phyloP scores from a whole-genome alignment of 2,797 vertebrate species.

The Gymnothorax javanicus region DNA sequence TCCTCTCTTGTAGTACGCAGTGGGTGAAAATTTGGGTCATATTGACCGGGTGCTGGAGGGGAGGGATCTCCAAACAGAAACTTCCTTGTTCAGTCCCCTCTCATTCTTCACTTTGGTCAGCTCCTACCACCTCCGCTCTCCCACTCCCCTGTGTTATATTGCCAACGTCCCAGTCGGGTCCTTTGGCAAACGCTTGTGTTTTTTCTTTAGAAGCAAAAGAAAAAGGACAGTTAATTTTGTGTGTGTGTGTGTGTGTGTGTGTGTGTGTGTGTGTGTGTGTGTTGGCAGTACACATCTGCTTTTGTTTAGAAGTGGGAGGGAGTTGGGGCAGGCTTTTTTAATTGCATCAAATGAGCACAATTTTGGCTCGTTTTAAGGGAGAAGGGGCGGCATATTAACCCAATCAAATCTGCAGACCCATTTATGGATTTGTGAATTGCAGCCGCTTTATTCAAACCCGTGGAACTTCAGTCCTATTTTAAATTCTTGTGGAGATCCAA shows the following conservation, averaged over 20 bases:
- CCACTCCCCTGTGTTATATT: not conserved
- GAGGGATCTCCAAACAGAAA: slow-evolving; percentile 2
- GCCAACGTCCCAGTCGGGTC: not conserved
- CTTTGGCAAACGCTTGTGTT: not conserved
- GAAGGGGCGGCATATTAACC: slow-evolving; percentile 9
- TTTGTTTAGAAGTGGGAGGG: slow-evolving; percentile 44
- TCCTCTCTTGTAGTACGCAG: not conserved
- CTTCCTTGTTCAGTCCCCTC: not conserved
- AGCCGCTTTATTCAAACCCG: too few species aligned
- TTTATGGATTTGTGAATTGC: too few species aligned
- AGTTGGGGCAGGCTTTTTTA: slow-evolving; percentile 35
- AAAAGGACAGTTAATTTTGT: not conserved
- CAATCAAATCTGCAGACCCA: too few species aligned
- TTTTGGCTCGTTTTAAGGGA: slow-evolving; percentile 34
- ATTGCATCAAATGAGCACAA: slow-evolving; percentile 12
- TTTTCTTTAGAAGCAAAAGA: not conserved
- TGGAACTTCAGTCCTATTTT: too few species aligned
- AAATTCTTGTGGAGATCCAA: too few species aligned
- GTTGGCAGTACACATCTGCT: slow-evolving; percentile 31
- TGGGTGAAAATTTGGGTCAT: slow-evolving; percentile 14
- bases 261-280: not conserved
- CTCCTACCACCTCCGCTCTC: not conserved
- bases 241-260: not conserved
- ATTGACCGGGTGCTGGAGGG: not conserved
- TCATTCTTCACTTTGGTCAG: not conserved